Conservation (phyloP, 1,140 invertebrate genomes). For the Megathymus violae region DNA sequence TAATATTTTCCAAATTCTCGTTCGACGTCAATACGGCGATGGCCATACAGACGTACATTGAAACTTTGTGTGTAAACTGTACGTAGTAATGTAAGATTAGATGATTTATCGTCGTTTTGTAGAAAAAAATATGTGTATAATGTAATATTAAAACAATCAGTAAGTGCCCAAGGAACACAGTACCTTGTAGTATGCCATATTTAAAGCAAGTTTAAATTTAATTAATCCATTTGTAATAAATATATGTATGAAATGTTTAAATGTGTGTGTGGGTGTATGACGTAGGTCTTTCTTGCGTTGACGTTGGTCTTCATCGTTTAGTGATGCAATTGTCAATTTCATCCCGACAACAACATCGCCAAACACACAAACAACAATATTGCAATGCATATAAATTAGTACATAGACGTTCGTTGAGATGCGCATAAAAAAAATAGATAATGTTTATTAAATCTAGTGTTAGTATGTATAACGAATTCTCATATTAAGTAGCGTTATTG, state of each 20-base stretch:
- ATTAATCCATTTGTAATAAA: slow-evolving; percentile 6
- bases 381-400: neutral
- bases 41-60: slow-evolving; percentile 10
- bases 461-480: neutral
- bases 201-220: slow-evolving; percentile 7
- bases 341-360: neutral
- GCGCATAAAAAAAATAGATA: neutral
- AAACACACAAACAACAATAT: neutral
- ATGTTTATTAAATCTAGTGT: neutral
- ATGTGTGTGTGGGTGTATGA: neutral
- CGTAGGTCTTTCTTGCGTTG: neutral
- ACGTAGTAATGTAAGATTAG: slow-evolving; percentile 18
- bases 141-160: neutral
- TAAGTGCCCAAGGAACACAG: slow-evolving; percentile 9
- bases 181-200: slow-evolving; percentile 18
- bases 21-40: neutral
- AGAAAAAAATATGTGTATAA: neutral
- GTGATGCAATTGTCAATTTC: no score
- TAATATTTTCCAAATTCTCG: slow-evolving; percentile 6
- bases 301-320: no score
- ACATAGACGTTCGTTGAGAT: neutral
- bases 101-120: slow-evolving; percentile 15
- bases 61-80: slow-evolving; percentile 5
- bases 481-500: neutral
- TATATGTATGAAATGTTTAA: slow-evolving; percentile 1